Conservation (phyloP, 2,888 invertebrate genomes). For the Parapristionchus giblindavisi region DNA sequence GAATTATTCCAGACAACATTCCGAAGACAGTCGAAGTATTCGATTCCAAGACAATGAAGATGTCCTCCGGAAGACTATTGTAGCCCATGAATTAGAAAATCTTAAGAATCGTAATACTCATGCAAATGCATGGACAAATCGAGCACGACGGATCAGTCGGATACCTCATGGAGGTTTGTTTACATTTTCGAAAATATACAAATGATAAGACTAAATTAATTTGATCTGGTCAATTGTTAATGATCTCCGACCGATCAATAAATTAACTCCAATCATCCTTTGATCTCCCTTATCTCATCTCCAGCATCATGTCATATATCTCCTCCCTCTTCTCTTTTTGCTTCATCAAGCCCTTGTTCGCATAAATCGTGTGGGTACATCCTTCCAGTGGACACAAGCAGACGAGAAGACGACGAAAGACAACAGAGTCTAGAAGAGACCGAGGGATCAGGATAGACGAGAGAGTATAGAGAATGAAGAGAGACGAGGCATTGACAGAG, state of each 20-base stretch:
- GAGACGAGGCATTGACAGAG: not conserved
- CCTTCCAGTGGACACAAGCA: too few relatives aligned
- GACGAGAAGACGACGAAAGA: not conserved
- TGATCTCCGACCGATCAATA: too few relatives aligned
- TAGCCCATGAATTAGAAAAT: too few relatives aligned
- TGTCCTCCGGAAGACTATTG: not conserved
- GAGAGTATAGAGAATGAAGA: conserved; percentile 2
- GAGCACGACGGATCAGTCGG: conserved; percentile 29
- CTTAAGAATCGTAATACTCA: not conserved
- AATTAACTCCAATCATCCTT: not conserved
- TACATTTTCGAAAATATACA: not conserved
- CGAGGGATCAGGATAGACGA: not conserved
- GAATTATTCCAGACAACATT: conserved; percentile 45
- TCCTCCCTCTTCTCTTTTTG: conserved; percentile 29
- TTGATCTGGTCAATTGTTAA: not conserved
- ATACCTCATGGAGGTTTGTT: conserved; percentile 35
- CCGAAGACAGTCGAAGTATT: conserved; percentile 55
- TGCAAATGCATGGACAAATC: conserved; percentile 26
- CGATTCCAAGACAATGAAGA: conserved; percentile 42
- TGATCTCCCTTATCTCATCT: not conserved
- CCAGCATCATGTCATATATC: conserved; percentile 10
- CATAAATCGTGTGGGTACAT: too few relatives aligned
- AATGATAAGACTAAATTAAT: not conserved
- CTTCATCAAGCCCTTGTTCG: conserved; percentile 10
- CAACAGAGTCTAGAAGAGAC: not conserved